Percentiles rank a stretch among this genome's conserved stretches.
Evolutionary conservation across 2,888 invertebrate species (phyloP).

Genomic region (Nemapogon koenigi): DNA sequence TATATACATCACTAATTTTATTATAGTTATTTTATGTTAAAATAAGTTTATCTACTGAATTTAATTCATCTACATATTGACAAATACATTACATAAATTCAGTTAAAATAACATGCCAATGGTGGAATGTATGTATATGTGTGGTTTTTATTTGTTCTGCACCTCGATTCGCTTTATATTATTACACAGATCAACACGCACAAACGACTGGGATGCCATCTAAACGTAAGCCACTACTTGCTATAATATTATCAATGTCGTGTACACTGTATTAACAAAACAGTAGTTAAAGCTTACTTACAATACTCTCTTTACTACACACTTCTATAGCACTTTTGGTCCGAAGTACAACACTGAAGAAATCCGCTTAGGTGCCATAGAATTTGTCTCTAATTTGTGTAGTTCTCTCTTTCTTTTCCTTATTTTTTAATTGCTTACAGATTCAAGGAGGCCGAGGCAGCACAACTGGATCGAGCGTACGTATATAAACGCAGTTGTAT

Average conservation of each 20-base stretch:
- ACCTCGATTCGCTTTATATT: too few relatives aligned
- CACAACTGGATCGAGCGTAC: constrained; percentile 82
- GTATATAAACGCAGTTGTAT: constrained; percentile 56
- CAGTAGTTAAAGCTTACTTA: constrained; percentile 7
- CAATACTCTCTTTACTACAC: constrained; percentile 1
- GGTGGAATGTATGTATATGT: too few relatives aligned
- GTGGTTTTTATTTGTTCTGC: too few relatives aligned
- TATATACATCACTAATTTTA: too few relatives aligned
- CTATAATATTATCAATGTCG: constrained; percentile 1
- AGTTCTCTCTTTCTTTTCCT: constrained; percentile 56
- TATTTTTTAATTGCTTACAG: constrained; percentile 73
- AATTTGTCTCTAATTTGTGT: constrained; percentile 33
- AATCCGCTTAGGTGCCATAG: constrained; percentile 41
- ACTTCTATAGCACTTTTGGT: constrained; percentile 19
- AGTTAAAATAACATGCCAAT: too few relatives aligned
- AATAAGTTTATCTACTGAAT: too few relatives aligned
- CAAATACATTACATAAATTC: too few relatives aligned
- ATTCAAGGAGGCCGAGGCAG: constrained; percentile 85
- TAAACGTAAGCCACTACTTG: constrained; percentile 3
- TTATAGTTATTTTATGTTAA: too few relatives aligned
- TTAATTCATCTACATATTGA: too few relatives aligned
- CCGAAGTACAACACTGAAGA: constrained; percentile 37
- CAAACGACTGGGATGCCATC: not conserved
- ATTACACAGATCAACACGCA: too few relatives aligned
- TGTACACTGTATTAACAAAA: not conserved